These are phyloP conservation scores for Pristionchus fissidentatus DNA, from an alignment of 2,888 invertebrate species.

Conservation along the genomic window DNA sequence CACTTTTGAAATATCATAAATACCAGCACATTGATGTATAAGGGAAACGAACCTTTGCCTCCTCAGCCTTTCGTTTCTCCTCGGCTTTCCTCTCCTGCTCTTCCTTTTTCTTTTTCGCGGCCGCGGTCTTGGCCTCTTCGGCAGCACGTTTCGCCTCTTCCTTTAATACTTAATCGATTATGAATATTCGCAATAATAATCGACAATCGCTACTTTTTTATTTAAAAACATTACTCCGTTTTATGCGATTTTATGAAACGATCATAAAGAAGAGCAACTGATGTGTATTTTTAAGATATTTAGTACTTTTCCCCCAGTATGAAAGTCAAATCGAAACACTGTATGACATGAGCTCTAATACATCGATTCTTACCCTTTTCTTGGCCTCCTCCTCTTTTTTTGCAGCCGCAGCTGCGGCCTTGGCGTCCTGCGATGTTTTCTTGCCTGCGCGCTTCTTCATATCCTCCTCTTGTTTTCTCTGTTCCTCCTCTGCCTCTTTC, in stretches of 20 bases:
- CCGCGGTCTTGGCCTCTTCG: constrained; percentile 19
- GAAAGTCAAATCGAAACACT: no score
- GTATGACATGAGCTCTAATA: no score
- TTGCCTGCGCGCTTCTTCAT: constrained; percentile 19
- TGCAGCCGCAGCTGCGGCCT: constrained; percentile 48
- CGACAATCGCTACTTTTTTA: no score
- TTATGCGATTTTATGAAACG: no score
- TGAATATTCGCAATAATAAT: no score
- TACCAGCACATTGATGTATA: neutral
- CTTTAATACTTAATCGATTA: no score
- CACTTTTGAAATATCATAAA: neutral
- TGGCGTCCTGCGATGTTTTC: constrained; percentile 39
- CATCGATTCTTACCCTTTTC: constrained; percentile 31
- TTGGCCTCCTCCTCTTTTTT: constrained; percentile 51
- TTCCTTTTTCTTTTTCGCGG: constrained; percentile 27
- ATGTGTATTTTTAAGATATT: no score
- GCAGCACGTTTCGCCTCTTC: neutral
- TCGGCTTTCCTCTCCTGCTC: constrained; percentile 46
- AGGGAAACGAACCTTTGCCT: constrained; percentile 13
- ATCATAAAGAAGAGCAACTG: no score
- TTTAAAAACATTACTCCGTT: no score
- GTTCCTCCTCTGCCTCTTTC: constrained; percentile 21
- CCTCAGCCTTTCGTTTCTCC: constrained; percentile 32
- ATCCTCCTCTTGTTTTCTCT: constrained; percentile 31
- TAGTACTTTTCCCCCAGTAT: no score